phyloP scores from a whole-genome alignment of 2,888 invertebrate species.

The Ormyrus thymus region DNA sequence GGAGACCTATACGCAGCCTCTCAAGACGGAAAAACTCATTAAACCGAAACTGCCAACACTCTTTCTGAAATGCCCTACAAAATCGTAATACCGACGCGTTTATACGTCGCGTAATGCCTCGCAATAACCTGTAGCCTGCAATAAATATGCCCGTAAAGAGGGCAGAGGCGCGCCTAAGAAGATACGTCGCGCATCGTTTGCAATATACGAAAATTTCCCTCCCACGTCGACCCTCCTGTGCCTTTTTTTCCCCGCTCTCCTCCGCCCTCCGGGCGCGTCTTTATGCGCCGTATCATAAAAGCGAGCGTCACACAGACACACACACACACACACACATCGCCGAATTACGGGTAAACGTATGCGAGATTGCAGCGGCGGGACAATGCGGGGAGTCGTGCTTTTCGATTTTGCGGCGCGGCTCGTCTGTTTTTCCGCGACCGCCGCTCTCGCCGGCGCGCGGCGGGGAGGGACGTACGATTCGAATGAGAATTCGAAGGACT shows the following conservation, averaged over 20 bases:
- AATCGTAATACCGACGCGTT: constrained; percentile 19
- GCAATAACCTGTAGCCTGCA: constrained; percentile 40
- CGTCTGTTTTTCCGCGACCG: too few species aligned
- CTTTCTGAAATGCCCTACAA: neutral
- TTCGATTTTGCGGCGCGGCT: too few species aligned
- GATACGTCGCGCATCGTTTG: neutral
- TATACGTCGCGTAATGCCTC: constrained; percentile 7
- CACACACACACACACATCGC: neutral
- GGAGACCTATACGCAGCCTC: too few species aligned
- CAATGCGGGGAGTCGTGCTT: too few species aligned
- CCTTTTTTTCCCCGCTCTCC: neutral
- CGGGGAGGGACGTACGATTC: too few species aligned
- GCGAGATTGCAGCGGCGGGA: too few species aligned
- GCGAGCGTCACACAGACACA: too few species aligned
- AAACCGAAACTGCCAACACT: neutral
- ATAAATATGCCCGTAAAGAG: constrained; percentile 33
- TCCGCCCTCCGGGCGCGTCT: too few species aligned
- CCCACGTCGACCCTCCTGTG: neutral
- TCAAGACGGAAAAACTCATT: neutral
- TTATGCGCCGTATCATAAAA: too few species aligned
- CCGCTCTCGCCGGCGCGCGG: too few species aligned
- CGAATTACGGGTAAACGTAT: too few species aligned
- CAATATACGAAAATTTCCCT: constrained; percentile 2
- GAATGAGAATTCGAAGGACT: too few species aligned
- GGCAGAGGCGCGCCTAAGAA: neutral